These are phyloP conservation scores for Chroicocephalus ridibundus DNA, from an alignment of 2,113 vertebrate genomes.

Conservation along the genomic window DNA sequence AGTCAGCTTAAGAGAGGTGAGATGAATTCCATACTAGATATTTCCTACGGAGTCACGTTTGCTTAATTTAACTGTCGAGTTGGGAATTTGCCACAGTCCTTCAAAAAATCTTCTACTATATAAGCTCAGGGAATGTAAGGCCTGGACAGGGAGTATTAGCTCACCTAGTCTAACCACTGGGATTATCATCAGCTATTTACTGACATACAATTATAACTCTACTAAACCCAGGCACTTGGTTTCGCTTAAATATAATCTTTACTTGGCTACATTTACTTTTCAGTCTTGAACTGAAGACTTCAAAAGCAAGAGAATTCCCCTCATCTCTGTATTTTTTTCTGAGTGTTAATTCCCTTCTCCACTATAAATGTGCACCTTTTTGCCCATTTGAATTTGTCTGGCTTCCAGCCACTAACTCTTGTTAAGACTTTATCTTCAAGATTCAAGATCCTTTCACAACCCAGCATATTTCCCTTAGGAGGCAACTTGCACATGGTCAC, in stretches of 20 bases:
- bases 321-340: neutral
- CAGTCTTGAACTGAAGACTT: too few relatives aligned
- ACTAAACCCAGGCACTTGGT: neutral
- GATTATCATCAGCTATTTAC: neutral
- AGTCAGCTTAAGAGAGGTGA: neutral
- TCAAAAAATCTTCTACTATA: neutral
- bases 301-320: too few relatives aligned
- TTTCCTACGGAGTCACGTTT: neutral
- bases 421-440: conserved; percentile 27
- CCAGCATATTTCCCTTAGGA: conserved; percentile 7
- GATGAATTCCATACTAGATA: neutral
- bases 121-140: neutral
- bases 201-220: neutral
- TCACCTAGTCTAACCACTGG: neutral
- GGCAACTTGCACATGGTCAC: neutral
- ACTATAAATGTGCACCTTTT: neutral
- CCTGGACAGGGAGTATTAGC: neutral
- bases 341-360: neutral
- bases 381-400: neutral
- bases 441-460: conserved; percentile 27
- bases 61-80: neutral
- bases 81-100: neutral
- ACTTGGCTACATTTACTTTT: too few relatives aligned
- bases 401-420: neutral
- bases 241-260: neutral